Evolutionary conservation across 2,113 vertebrate genomes (phyloP).

Genomic region (Panthera leo): DNA sequence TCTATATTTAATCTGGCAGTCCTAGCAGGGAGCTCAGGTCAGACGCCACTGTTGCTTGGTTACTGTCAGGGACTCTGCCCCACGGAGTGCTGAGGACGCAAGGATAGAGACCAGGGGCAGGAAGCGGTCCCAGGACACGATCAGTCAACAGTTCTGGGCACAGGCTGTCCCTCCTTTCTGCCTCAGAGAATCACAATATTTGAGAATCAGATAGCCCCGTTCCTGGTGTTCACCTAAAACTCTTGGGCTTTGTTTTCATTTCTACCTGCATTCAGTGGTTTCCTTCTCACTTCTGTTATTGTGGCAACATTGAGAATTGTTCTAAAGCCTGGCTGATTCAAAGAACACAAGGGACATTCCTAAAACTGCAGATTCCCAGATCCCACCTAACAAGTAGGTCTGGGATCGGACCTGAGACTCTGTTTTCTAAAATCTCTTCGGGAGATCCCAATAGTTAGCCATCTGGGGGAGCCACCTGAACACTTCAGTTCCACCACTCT

Average conservation of each 20-base stretch:
- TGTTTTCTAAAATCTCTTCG: neutral
- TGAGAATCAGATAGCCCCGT: neutral
- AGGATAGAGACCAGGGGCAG: neutral
- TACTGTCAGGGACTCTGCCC: neutral
- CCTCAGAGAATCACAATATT: conserved; percentile 41
- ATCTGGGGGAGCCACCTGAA: neutral
- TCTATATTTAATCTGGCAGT: conserved; percentile 7
- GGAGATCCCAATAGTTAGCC: neutral
- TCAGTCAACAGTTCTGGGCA: conserved; percentile 50
- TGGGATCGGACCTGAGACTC: neutral
- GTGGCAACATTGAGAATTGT: neutral
- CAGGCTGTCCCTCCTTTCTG: conserved; percentile 48
- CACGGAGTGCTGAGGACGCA: conserved; percentile 31
- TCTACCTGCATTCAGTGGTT: neutral
- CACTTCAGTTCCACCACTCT: neutral
- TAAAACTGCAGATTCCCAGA: neutral
- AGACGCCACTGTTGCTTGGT: conserved; percentile 51
- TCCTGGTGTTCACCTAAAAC: neutral
- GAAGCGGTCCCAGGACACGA: conserved; percentile 33
- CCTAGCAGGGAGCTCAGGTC: neutral
- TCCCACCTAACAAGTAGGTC: neutral
- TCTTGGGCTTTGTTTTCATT: neutral
- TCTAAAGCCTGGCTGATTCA: neutral
- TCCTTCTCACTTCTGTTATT: neutral
- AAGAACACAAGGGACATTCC: neutral